phyloP scores from a whole-genome alignment of 2,888 invertebrate species.

The Peribatodes rhomboidaria region DNA sequence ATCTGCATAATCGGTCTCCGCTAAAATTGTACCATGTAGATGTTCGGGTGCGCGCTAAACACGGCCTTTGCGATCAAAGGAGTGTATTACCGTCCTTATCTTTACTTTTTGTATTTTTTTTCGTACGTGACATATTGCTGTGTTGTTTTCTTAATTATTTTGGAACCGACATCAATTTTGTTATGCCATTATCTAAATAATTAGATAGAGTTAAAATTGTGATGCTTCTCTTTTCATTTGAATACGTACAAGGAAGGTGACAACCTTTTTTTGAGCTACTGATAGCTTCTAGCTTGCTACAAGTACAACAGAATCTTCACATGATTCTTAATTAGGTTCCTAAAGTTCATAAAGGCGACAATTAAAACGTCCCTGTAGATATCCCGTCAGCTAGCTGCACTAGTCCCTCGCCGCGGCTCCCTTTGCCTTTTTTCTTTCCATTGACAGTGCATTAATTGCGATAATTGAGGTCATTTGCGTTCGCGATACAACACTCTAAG shows the following conservation, averaged over 20 bases:
- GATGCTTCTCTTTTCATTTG: too few species aligned
- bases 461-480: constrained; percentile 50
- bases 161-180: background rate
- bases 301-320: too few species aligned
- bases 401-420: constrained; percentile 41
- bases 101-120: constrained; percentile 12
- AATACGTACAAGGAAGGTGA: too few species aligned
- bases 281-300: too few species aligned
- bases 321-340: background rate
- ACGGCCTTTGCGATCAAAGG: constrained; percentile 1
- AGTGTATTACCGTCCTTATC: constrained; percentile 19
- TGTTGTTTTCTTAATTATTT: constrained; percentile 6
- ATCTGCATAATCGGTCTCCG: constrained; percentile 30
- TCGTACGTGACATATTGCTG: constrained; percentile 18
- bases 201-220: background rate
- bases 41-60: constrained; percentile 19
- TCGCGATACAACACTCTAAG: constrained; percentile 47
- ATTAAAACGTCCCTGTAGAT: constrained; percentile 16
- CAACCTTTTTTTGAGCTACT: too few species aligned
- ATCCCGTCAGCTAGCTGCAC: background rate
- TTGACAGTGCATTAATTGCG: constrained; percentile 50
- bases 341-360: constrained; percentile 2
- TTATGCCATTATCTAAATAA: background rate
- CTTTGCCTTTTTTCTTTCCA: constrained; percentile 44
- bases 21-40: constrained; percentile 23